Percentiles rank a stretch among this genome's conserved stretches.
These are phyloP conservation scores for Drosophila planitibia DNA, from an alignment of 2,888 invertebrate species.

Conservation along the genomic window DNA sequence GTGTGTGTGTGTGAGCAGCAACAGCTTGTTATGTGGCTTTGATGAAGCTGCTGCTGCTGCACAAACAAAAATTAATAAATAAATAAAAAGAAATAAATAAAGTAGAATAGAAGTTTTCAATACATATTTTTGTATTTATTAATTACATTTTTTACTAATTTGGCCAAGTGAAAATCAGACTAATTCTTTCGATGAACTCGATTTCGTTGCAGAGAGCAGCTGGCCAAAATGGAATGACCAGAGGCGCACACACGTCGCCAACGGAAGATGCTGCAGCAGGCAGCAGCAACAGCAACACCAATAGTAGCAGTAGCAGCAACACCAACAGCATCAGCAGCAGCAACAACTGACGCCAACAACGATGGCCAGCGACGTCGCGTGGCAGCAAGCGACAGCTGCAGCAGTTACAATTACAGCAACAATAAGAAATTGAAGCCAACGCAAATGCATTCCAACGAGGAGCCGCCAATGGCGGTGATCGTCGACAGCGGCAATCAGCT, in stretches of 20 bases:
- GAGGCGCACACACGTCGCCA: conserved; percentile 33
- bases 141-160: neutral
- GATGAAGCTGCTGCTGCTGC: conserved; percentile 28
- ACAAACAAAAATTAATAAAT: neutral
- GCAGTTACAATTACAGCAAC: conserved; percentile 36
- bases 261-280: conserved; percentile 72
- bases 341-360: conserved; percentile 22
- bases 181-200: neutral
- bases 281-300: conserved; percentile 27
- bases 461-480: conserved; percentile 73
- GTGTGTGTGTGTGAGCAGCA: conserved; percentile 25
- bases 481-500: conserved; percentile 60
- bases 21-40: conserved; percentile 39
- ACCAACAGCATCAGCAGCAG: conserved; percentile 25
- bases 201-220: conserved; percentile 31
- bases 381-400: conserved; percentile 62
- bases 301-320: conserved; percentile 15
- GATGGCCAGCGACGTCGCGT: conserved; percentile 74
- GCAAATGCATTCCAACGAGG: conserved; percentile 83
- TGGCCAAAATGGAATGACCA: conserved; percentile 66
- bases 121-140: too few species aligned
- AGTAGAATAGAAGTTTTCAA: neutral
- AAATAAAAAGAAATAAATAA: neutral
- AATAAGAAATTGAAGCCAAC: conserved; percentile 52
- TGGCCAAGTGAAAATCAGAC: neutral